Evolutionary conservation across 1,140 invertebrate genomes (phyloP).

Genomic region (Proales similis): DNA sequence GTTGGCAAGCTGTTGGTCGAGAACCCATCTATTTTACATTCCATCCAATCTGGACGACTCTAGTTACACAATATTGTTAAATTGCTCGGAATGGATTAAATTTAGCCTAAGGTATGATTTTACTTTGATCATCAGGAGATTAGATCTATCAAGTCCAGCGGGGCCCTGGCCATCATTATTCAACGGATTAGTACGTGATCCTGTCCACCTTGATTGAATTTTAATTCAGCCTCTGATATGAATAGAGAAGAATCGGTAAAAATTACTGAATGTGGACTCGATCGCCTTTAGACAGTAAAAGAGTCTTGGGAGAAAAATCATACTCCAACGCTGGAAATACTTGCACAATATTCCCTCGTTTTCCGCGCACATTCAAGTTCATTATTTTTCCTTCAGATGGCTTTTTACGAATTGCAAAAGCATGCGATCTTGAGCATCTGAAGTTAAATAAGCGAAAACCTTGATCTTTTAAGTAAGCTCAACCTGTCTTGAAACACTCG

Average conservation of each 20-base stretch:
- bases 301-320: slow-evolving; percentile 45
- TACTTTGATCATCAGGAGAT: slow-evolving; percentile 43
- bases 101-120: slow-evolving; percentile 36
- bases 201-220: slow-evolving; percentile 47
- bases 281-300: too few species aligned
- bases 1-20: neutral
- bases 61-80: neutral
- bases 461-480: neutral
- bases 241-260: slow-evolving; percentile 45
- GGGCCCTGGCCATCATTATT: slow-evolving; percentile 47
- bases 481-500: slow-evolving; percentile 51
- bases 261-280: slow-evolving; percentile 50
- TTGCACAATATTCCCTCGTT: neutral
- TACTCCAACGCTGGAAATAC: slow-evolving; percentile 45
- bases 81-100: neutral
- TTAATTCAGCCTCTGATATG: neutral
- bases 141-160: slow-evolving; percentile 48
- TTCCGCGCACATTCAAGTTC: slow-evolving; percentile 23
- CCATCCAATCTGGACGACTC: neutral
- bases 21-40: neutral
- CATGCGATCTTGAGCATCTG: slow-evolving; percentile 5
- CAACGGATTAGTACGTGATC: slow-evolving; percentile 46
- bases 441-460: neutral
- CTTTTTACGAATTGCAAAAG: slow-evolving; percentile 27
- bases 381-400: neutral